Conservation (phyloP, 2,113 vertebrate species). For the Crotalus tigris region DNA sequence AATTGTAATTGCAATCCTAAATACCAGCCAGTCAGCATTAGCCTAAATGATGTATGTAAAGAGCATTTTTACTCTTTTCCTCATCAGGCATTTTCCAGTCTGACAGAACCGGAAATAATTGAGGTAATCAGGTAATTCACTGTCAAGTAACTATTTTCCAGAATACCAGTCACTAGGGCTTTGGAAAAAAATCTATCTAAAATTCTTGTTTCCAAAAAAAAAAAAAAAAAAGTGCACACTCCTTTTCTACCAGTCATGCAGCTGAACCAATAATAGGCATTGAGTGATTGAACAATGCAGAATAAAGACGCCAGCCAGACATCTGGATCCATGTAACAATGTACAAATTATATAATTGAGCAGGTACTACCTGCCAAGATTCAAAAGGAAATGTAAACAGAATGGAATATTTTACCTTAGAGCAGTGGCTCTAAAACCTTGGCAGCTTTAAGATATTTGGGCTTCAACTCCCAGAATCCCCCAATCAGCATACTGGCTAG, state of each 20-base stretch:
- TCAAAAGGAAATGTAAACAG: not conserved
- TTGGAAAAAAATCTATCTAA: not conserved
- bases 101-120: not conserved
- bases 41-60: conserved; percentile 1
- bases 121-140: not conserved
- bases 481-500: not conserved
- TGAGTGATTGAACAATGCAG: not conserved
- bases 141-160: not conserved
- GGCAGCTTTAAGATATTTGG: not conserved
- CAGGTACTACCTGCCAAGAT: not conserved
- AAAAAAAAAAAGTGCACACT: not conserved
- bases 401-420: not conserved
- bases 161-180: not conserved
- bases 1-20: not conserved
- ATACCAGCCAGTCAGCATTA: not conserved
- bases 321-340: not conserved
- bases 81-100: not conserved
- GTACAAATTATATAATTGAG: not conserved
- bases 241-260: not conserved
- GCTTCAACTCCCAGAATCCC: not conserved
- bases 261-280: not conserved
- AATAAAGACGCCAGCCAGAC: not conserved
- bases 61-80: not conserved
- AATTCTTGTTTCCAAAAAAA: not conserved
- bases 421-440: not conserved